Evolutionary conservation across 2,113 vertebrate species (phyloP).

Genomic region (Pelobates fuscus): DNA sequence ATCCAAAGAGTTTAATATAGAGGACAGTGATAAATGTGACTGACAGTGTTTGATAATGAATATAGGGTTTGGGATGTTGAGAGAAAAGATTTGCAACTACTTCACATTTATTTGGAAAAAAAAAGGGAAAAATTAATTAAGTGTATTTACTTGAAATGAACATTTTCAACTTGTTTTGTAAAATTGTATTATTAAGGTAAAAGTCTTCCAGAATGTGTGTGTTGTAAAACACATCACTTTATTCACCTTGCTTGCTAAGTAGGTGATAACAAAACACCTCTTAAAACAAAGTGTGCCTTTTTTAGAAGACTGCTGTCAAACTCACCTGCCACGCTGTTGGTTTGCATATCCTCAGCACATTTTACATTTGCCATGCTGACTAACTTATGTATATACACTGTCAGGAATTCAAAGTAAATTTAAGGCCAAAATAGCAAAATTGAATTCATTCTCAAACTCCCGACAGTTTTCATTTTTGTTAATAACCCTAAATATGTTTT

Average conservation of each 20-base stretch:
- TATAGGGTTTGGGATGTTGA: background rate
- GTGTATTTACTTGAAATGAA: background rate
- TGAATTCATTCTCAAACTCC: too few species aligned
- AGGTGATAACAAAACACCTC: background rate
- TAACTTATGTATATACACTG: too few species aligned
- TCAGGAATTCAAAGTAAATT: too few species aligned
- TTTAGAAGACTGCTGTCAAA: background rate
- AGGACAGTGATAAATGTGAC: background rate
- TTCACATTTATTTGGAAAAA: background rate
- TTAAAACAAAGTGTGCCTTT: conserved; percentile 32
- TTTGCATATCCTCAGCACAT: too few species aligned
- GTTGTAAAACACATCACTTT: background rate
- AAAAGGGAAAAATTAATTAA: background rate
- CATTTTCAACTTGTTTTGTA: background rate
- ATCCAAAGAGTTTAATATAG: conserved; percentile 73
- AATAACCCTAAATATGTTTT: too few species aligned
- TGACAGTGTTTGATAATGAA: conserved; percentile 3
- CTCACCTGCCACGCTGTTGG: too few species aligned
- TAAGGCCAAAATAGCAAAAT: too few species aligned
- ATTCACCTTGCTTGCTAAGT: conserved; percentile 7
- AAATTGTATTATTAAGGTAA: background rate
- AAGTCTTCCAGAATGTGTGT: conserved; percentile 13
- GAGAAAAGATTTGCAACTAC: background rate
- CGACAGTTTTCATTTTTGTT: too few species aligned
- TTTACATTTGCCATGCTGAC: too few species aligned